Evolutionary conservation across 2,888 invertebrate genomes (phyloP).

Genomic region (Eristalis pertinax): DNA sequence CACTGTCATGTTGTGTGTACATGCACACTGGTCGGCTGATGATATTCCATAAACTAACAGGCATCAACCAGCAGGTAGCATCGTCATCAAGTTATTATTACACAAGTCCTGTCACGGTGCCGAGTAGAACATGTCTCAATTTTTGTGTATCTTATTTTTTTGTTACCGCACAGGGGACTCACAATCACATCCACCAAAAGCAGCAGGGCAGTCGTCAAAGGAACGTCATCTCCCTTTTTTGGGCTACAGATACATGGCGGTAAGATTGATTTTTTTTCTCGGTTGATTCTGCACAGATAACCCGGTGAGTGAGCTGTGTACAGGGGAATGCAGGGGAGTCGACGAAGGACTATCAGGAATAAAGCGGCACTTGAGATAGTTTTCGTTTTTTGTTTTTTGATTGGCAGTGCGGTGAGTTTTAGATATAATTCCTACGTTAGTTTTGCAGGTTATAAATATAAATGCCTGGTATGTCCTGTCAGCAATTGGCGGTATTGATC

Average conservation of each 20-base stretch:
- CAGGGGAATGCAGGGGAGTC: slow-evolving; percentile 21
- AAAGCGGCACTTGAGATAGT: slow-evolving; percentile 69
- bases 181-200: slow-evolving; percentile 39
- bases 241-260: slow-evolving; percentile 62
- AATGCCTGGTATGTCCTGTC: slow-evolving; percentile 55
- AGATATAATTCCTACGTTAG: slow-evolving; percentile 47
- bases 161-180: slow-evolving; percentile 6
- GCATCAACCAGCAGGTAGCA: slow-evolving; percentile 60
- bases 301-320: slow-evolving; percentile 28
- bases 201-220: slow-evolving; percentile 51
- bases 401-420: slow-evolving; percentile 69
- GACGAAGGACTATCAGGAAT: slow-evolving; percentile 44
- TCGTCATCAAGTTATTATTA: slow-evolving; percentile 70
- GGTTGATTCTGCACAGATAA: slow-evolving; percentile 26
- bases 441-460: slow-evolving; percentile 68
- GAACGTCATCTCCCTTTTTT: slow-evolving; percentile 65
- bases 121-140: slow-evolving; percentile 71
- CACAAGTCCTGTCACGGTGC: slow-evolving; percentile 71
- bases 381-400: slow-evolving; percentile 56
- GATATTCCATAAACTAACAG: neutral
- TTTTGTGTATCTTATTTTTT: slow-evolving; percentile 58
- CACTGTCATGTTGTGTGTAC: slow-evolving; percentile 1
- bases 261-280: slow-evolving; percentile 48
- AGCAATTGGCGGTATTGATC: slow-evolving; percentile 64
- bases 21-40: neutral